A percentile compares a stretch with the other conserved stretches of the same genome.
Conservation (phyloP, 2,888 invertebrate species). For the Chymomyza caudatula region DNA sequence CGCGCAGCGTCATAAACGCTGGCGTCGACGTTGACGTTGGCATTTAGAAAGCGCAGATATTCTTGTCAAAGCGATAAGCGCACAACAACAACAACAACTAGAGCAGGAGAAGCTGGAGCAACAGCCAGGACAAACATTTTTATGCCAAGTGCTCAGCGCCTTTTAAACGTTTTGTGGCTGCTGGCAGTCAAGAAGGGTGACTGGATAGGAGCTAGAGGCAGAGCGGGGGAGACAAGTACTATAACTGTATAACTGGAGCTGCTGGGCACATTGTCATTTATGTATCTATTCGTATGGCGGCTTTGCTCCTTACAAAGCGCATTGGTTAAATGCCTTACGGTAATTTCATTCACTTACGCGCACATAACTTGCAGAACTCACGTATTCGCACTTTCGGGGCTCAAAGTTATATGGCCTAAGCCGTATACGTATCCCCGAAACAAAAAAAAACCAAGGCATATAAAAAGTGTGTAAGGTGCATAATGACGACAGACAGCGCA, state of each 20-base stretch:
- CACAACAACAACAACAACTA: conserved; percentile 24
- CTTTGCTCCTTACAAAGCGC: conserved; percentile 51
- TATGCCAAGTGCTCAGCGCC: conserved; percentile 68
- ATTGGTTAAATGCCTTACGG: conserved; percentile 75
- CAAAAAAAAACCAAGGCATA: neutral
- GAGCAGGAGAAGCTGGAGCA: neutral
- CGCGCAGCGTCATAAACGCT: conserved; percentile 68
- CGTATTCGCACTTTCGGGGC: conserved; percentile 65
- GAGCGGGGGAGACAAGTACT: no score
- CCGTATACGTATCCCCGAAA: conserved; percentile 6
- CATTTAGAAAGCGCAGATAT: conserved; percentile 73
- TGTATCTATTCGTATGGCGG: conserved; percentile 63
- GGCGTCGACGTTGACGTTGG: conserved; percentile 49
- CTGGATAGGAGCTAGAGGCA: conserved; percentile 1
- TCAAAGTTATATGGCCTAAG: conserved; percentile 52
- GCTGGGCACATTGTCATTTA: conserved; percentile 65
- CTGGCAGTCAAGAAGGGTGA: neutral
- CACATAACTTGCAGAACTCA: conserved; percentile 76
- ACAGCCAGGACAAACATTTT: conserved; percentile 51
- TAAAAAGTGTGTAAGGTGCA: neutral
- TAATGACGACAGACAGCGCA: neutral
- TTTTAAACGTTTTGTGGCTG: conserved; percentile 65
- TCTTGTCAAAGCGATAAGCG: conserved; percentile 73
- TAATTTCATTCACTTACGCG: conserved; percentile 76
- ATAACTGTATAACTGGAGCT: conserved; percentile 29